A percentile compares a stretch with the other conserved stretches of the same genome.
Evolutionary conservation across 2,888 invertebrate genomes (phyloP).

Genomic region (Rotaria sp.): DNA sequence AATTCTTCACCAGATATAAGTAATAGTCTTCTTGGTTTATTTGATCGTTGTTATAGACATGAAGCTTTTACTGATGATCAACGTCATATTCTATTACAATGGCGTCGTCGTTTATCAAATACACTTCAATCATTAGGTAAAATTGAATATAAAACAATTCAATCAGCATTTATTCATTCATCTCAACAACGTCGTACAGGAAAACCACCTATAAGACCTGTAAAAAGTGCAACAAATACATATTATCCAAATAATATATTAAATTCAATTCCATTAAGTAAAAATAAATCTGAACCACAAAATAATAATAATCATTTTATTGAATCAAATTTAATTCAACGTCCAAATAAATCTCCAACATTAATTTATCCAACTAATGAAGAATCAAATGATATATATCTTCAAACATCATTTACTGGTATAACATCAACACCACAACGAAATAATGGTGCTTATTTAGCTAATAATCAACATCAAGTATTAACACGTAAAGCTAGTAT

Average conservation of each 20-base stretch:
- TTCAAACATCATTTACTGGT: background rate
- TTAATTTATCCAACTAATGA: background rate
- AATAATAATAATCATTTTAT: background rate
- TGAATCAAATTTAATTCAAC: background rate
- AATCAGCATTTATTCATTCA: background rate
- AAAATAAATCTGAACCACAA: background rate
- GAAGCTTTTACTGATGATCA: background rate
- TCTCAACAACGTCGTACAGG: background rate
- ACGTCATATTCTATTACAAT: background rate
- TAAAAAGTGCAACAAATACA: background rate
- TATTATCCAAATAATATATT: background rate
- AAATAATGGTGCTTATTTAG: background rate
- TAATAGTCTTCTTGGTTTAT: background rate
- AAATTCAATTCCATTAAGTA: background rate
- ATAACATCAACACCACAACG: background rate
- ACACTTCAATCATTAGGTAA: background rate
- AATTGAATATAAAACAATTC: slow-evolving; percentile 2
- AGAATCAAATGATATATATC: background rate
- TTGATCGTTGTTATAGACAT: slow-evolving; percentile 11
- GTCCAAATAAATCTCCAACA: background rate
- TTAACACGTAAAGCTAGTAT: slow-evolving; percentile 25
- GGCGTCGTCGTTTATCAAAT: background rate
- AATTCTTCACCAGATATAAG: background rate
- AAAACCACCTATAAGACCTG: background rate
- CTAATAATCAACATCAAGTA: background rate